Evolutionary conservation across 2,888 invertebrate genomes (phyloP), one percentile per base, ranked within the genome.

Genomic region (Thymelicus sylvestris): DNA sequence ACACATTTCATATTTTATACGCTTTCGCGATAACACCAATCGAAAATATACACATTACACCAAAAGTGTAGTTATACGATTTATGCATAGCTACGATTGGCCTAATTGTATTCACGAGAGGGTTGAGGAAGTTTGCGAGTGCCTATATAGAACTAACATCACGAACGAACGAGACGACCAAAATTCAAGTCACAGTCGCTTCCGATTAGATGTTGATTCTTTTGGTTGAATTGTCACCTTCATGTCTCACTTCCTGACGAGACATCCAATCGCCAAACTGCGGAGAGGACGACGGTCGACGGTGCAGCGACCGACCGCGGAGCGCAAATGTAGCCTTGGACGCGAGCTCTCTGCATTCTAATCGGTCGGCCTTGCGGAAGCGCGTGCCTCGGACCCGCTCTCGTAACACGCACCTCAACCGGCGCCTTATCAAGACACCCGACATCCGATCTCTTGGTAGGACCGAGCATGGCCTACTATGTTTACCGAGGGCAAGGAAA

Each of bases 301-400:
- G 87, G 93, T 91, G 92, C 92, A 92, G 83, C 92, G 92, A 92
- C 92, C 92, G 92, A 84, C 85, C 89, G 87, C 83, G 82, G 86
- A 79, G 87, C 83, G 81, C 86, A 79, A 81, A 79, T 82, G 83
- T 86, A 91, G 92, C 93, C 93, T 93, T 93, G 93, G 90, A 85
- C 88, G 91, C 90, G 89, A 91, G 93, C 92, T 88, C 90, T 87
- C 87, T 92, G 93, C 91, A 93, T 93, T 92, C 89, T 93, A 93
- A 93, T 91, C 89, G 81, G 79, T 81, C 89, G 93, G 91, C 93
- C 93, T 93, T 92, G 92, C 92, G 91, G 92, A 93, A 93, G 91
- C 86, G 91, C 89, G 91, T 92, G 91, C 83, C 81, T 83, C 82
- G 78, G 80, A 83, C 85, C 82, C 79, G 87, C 80, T 92, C 90